Conservation (phyloP, 2,113 vertebrate genomes). For the Dasyornis broadbenti region DNA sequence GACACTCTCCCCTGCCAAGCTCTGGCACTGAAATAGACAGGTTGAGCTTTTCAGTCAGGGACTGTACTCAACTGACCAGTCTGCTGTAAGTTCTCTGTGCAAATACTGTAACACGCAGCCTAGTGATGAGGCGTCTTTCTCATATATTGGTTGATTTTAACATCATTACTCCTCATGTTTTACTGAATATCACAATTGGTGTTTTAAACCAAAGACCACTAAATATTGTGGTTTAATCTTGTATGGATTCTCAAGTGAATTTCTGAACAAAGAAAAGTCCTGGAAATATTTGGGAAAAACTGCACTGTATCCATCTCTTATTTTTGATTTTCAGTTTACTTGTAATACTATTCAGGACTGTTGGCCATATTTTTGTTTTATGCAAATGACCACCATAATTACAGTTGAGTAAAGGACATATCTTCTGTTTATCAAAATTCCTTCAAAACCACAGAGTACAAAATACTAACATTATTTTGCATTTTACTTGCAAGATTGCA, state of each 20-base stretch:
- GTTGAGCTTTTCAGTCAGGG: neutral
- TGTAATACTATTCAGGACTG: neutral
- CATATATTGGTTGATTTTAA: neutral
- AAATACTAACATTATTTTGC: neutral
- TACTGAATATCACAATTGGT: neutral
- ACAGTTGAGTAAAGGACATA: neutral
- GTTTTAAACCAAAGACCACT: neutral
- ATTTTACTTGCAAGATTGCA: slow-evolving; percentile 46
- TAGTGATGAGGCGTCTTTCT: neutral
- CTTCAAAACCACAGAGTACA: neutral
- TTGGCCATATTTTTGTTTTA: neutral
- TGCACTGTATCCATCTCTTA: neutral
- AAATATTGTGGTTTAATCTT: neutral
- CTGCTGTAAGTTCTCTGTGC: neutral
- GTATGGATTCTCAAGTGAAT: neutral
- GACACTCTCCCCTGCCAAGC: too few species aligned
- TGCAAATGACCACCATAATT: slow-evolving; percentile 1
- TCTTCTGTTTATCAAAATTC: neutral
- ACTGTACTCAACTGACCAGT: neutral
- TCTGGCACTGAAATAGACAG: neutral
- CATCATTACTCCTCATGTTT: neutral
- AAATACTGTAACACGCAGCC: neutral
- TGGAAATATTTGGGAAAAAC: neutral
- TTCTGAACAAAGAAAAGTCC: neutral
- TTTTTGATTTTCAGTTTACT: neutral